phyloP scores from a whole-genome alignment of 2,888 invertebrate species.

The Harpalus rufipes region DNA sequence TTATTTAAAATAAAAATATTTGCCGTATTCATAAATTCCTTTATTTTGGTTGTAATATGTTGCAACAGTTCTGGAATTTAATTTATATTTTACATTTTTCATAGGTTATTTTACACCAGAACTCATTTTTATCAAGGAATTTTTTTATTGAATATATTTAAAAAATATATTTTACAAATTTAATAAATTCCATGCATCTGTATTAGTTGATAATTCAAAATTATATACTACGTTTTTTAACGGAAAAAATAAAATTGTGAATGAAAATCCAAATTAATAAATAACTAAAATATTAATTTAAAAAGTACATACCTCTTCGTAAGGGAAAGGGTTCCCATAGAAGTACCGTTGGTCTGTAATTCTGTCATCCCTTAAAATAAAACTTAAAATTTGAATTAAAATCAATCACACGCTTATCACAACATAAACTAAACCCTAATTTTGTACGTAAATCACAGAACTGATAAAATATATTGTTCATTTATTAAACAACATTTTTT shows the following conservation, averaged over 20 bases:
- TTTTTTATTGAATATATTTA: too few species aligned
- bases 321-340: slow-evolving; percentile 26
- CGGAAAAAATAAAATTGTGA: background rate
- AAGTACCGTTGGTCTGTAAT: slow-evolving; percentile 51
- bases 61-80: too few species aligned
- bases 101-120: too few species aligned
- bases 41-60: too few species aligned
- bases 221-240: too few species aligned
- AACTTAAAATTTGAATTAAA: slow-evolving; percentile 22
- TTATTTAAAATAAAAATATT: too few species aligned
- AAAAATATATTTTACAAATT: too few species aligned
- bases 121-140: too few species aligned
- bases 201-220: too few species aligned
- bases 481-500: slow-evolving; percentile 15
- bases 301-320: slow-evolving; percentile 54
- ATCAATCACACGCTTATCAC: slow-evolving; percentile 51
- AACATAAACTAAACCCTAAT: slow-evolving; percentile 32
- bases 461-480: slow-evolving; percentile 18
- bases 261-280: background rate
- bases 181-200: too few species aligned
- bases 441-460: slow-evolving; percentile 58
- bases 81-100: too few species aligned
- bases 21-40: too few species aligned
- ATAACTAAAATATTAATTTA: background rate
- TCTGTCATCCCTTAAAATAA: slow-evolving; percentile 55